Evolutionary conservation across 2,797 vertebrate species (phyloP), one percentile per base, ranked within the genome.

Genomic region (Masticophis lateralis): DNA sequence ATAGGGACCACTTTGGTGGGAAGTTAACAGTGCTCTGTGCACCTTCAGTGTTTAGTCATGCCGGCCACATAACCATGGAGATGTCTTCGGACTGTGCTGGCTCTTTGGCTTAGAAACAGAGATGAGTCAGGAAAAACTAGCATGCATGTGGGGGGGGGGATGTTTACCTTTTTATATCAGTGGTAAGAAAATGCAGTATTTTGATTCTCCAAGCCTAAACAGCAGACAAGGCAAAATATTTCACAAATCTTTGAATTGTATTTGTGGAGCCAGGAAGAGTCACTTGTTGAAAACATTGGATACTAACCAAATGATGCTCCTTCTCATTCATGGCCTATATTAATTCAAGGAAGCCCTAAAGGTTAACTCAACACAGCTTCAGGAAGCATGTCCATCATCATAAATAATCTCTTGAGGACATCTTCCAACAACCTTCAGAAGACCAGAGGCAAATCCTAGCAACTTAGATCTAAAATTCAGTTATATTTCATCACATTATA

Each of bases 381-480:
- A 47, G 74, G 74, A 87, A 55, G 37, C 2, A 59, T 59, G 53
- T 20, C 32, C 16, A n/a, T 53, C 27, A 25, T 74, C 12, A 59
- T 56, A n/a, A 32, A n/a, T 74, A 43, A 47, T 79, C 28, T 92
- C 87, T 22, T 18, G 14, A 83, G 37, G 55, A 61, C n/a, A 55
- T 12, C 16, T 5, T 69, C 22, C 28, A 66, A 53, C 51, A 25
- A 60, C 12, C 5, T 32, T 56, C 5, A 79, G 55, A 59, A 43
- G 53, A 69, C 2, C 32, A 57, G 16, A 27, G 8, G 7, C 25
- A 56, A 79, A 37, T 87, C 37, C 37, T 32, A 69, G 61, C 87
- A 47, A 20, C 0, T 47, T 0, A 25, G 0, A 18, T 27, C 90
- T 2, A 61, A 88, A 94, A 88, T 0, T 0, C 11, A 47, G 22